Evolutionary conservation across 1,140 invertebrate species (phyloP), one percentile per base, ranked within the genome.

Genomic region (Trachymyrmex septentrionalis): DNA sequence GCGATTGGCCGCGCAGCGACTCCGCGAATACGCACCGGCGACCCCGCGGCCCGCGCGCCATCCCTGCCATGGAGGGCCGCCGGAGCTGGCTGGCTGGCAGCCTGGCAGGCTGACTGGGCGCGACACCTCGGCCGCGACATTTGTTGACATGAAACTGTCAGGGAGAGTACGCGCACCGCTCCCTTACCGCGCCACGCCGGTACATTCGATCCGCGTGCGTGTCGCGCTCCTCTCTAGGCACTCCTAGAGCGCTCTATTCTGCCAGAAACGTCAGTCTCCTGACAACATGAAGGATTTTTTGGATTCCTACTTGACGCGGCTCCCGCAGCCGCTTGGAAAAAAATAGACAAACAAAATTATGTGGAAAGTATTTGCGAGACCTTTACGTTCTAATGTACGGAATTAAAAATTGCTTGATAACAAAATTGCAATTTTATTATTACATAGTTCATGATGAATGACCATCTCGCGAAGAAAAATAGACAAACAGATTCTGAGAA

Each of bases 71-170:
- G 38, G 38, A 44, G 38, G 57, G 14, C 55, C 72, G n/a, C 30
- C 72, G 14, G 85, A 77, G 77, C 84, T 72, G 72, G 30, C 53
- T 61, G 34, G 34, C 75, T 87, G 57, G 57, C 75, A n/a, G 34
- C 27, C 77, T 86, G 81, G 86, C 86, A 86, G 78, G 75, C 84
- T 66, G 86, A 67, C 86, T 92, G 91, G 91, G 92, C 86, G 91
- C 92, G 91, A 91, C 91, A 88, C 67, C 69, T 82, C 82, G 88
- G 71, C 75, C 87, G 87, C 89, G 91, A 93, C 91, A 92, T 93
- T 94, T 94, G 93, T 94, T 93, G 92, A 93, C 92, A 92, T 92
- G 86, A 93, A 94, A 93, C 93, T 93, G 93, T 93, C 93, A 93
- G 82, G 55, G 69, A 82, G 82, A 90, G 64, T 90, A 91, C 82